Evolutionary conservation across 2,888 invertebrate species (phyloP), one percentile per base, ranked within the genome.

Genomic region (Cacoxenus indagator): DNA sequence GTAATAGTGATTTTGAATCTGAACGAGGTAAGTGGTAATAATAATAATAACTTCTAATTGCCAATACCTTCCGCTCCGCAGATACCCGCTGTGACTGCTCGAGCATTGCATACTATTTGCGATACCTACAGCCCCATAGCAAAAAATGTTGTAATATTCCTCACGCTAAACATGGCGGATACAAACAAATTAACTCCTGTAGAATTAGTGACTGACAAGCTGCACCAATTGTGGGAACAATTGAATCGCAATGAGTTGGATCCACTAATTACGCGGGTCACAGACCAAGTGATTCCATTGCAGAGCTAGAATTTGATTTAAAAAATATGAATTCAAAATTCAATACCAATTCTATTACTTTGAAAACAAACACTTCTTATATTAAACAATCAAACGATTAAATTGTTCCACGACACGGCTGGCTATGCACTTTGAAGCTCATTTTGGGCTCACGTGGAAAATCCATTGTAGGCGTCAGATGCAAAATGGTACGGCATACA

Each of bases 81-180:
- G 88, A 83, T 87, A 62, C 82, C 87, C 1, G 73, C 82, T 0
- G 70, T 75, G 62, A 76, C 83, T 2, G 88, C 87, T 1, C 88
- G 87, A 76, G 90, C 90, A 2, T 89, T 92, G 73, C 92, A 92
- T 75, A 84, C 88, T 67, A 89, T 92, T 73, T 91, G 91, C 74
- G 92, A 92, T 76, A 89, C 89, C 29, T 72, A 88, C 55, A 89
- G 84, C 67, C 91, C 91, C 9, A 78, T 90, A 22, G 85, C 87
- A 0, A 70, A 78, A 22, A 84, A 86, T 68, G 87, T 87, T 5
- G 81, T 90, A 22, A 90, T 89, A 54, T 88, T 89, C 74, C 76
- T 90, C 14, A 88, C 89, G 1, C 71, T 88, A 66, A 87, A 31
- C 57, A 81, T 72, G 57, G 31, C 67, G 3, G 65, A 70, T 22